phyloP scores from a whole-genome alignment of 2,113 vertebrate species.

The Pavo muticus region DNA sequence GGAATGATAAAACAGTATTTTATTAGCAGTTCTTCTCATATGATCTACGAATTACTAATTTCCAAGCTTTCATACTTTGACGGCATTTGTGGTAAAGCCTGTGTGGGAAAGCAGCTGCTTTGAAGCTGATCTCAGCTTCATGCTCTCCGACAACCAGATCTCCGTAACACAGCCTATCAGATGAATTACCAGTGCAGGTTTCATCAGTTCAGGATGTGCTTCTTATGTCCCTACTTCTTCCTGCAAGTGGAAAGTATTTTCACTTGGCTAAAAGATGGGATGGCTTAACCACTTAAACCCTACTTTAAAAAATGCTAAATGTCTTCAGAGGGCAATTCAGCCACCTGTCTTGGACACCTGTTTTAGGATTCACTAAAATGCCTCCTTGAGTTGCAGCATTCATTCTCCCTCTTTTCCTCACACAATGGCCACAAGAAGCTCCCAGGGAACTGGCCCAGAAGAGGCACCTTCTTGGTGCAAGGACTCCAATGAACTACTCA shows the following conservation, averaged over 20 bases:
- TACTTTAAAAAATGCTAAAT: not conserved
- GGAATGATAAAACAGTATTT: not conserved
- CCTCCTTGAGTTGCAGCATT: not conserved
- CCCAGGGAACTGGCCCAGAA: not conserved
- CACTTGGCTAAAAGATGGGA: not conserved
- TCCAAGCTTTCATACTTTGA: constrained; percentile 47
- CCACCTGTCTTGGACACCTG: not conserved
- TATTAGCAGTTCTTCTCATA: constrained; percentile 19
- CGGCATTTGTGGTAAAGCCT: constrained; percentile 40
- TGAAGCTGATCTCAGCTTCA: constrained; percentile 51
- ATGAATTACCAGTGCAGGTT: not conserved
- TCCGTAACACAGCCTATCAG: not conserved
- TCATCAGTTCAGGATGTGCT: not conserved
- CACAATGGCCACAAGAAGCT: not conserved
- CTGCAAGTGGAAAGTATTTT: not conserved
- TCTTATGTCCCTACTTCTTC: not conserved
- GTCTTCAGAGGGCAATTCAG: not conserved
- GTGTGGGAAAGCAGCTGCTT: constrained; percentile 45
- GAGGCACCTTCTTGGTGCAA: not conserved
- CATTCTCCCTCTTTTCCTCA: not conserved
- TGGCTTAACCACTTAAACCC: not conserved
- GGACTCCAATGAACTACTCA: not conserved
- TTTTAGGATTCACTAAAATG: not conserved
- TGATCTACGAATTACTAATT: constrained; percentile 69
- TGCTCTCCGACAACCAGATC: not conserved